Conservation (phyloP, 2,797 vertebrate genomes). For the Sardinella longiceps region DNA sequence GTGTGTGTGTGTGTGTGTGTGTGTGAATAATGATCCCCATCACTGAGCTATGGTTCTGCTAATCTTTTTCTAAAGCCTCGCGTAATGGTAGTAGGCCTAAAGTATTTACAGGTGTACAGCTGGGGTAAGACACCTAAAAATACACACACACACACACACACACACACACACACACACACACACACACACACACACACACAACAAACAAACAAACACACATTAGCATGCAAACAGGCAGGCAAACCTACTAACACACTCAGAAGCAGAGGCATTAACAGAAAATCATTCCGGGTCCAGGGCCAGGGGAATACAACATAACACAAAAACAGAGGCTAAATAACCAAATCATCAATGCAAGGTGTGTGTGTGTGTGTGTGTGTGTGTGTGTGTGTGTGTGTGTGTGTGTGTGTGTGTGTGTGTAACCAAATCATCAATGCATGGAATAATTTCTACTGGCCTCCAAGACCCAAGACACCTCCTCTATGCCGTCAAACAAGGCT, state of each 20-base stretch:
- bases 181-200: background rate
- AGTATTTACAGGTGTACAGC: background rate
- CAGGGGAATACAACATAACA: background rate
- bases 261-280: background rate
- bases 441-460: too few relatives aligned
- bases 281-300: background rate
- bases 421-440: too few relatives aligned
- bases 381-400: background rate
- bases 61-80: background rate
- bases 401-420: too few relatives aligned
- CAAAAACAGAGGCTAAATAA: background rate
- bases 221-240: background rate
- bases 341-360: slow-evolving; percentile 36
- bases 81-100: background rate
- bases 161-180: background rate
- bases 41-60: too few relatives aligned
- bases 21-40: too few relatives aligned
- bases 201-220: background rate
- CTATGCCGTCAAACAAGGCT: too few relatives aligned
- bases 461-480: too few relatives aligned
- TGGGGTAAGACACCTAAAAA: background rate
- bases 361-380: background rate
- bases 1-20: too few relatives aligned
- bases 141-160: slow-evolving; percentile 9
- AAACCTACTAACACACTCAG: background rate